Evolutionary conservation across 2,888 invertebrate genomes (phyloP), one percentile per base, ranked within the genome.

Genomic region (Diarsia rubi): DNA sequence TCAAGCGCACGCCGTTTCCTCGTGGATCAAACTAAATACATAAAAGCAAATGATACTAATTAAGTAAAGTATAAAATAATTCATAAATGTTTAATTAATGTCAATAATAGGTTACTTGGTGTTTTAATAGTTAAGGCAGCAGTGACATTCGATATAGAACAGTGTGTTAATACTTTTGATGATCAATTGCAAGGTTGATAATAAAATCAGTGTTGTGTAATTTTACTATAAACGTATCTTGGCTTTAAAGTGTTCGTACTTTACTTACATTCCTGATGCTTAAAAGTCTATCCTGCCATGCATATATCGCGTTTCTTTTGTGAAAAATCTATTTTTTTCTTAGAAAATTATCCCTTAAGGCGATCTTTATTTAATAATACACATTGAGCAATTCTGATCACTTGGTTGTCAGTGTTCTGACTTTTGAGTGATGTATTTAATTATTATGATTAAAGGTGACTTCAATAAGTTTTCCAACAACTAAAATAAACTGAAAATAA

Each of bases 101-200:
- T 84, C 76, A 79, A 71, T 76, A 82, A 73, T 84, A 85, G 69
- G 65, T 76, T 65, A 79, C 66, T 85, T 69, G 85, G 69, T 85
- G 85, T 84, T 82, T 82, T 72, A 74, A 72, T 76, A 82, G 44
- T 82, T 85, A 78, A 63, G 74, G 37, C 69, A 71, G 47, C 47
- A 59, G 62, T 75, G 62, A 73, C 63, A 37, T 69, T 75, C 19
- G 24, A 67, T 70, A 67, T 68, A 21, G 49, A 59, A 73, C 21
- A 42, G 21, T 75, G 49, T 75, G 60, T 69, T 57, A 45, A 57
- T 69, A 27, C 44, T 37, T 68, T 69, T 16, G 3, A 5, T 69
- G 9, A 54, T 52, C 4, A n/a, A 52, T 69, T 59, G 70, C 31
- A 47, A 62, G 27, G 37, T 9, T 24, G 21, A 12, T 45, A 44